Percentiles rank a stretch among this genome's conserved stretches.
These are phyloP conservation scores for Mesocricetus auratus DNA, from an alignment of 2,113 vertebrate genomes.

Conservation along the genomic window DNA sequence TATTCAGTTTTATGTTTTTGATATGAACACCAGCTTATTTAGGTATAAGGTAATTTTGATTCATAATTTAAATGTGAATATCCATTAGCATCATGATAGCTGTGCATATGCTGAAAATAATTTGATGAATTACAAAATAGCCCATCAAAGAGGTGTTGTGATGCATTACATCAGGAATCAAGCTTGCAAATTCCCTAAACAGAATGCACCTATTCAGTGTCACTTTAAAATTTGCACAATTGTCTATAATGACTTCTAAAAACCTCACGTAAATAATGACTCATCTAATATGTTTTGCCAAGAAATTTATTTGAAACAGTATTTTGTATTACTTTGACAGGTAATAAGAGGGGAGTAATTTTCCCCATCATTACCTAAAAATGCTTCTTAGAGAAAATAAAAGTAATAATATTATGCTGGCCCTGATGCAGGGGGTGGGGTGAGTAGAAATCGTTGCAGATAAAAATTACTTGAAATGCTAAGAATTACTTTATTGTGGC, in stretches of 20 bases:
- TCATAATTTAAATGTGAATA: conserved; percentile 67
- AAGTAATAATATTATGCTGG: conserved; percentile 55
- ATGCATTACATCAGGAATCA: conserved; percentile 58
- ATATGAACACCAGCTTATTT: conserved; percentile 43
- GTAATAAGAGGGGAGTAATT: conserved; percentile 33
- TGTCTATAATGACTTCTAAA: conserved; percentile 60
- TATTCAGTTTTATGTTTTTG: conserved; percentile 36
- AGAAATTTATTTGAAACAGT: conserved; percentile 60
- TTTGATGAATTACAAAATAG: conserved; percentile 67
- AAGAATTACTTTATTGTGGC: background rate
- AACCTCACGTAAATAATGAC: conserved; percentile 68
- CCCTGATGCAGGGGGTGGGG: background rate
- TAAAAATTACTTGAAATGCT: conserved; percentile 41
- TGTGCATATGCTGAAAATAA: conserved; percentile 61
- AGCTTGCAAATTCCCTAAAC: conserved; percentile 58
- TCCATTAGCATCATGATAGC: conserved; percentile 28
- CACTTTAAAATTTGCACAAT: conserved; percentile 48
- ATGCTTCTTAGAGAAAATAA: conserved; percentile 56
- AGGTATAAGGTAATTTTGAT: conserved; percentile 46
- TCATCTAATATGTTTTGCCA: conserved; percentile 64
- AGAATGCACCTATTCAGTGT: conserved; percentile 56
- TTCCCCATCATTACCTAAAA: conserved; percentile 50
- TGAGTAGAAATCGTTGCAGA: conserved; percentile 41
- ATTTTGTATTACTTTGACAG: conserved; percentile 50
- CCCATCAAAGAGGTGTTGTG: conserved; percentile 55